A percentile compares a stretch with the other conserved stretches of the same genome.
phyloP scores from a whole-genome alignment of 2,888 invertebrate species.

The Litoditis marina region DNA sequence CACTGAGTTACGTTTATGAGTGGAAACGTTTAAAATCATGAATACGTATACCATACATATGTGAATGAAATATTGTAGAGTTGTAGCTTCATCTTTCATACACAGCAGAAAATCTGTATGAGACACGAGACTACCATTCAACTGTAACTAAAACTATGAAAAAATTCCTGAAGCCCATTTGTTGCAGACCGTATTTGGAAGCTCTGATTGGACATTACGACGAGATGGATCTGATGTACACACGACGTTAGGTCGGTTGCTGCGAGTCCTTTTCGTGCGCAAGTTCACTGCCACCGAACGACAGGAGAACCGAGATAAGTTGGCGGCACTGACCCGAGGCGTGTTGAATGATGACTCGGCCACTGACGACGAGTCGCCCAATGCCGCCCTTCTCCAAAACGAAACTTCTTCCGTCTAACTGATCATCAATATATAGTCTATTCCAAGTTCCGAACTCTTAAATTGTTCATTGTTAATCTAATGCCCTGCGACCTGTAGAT shows the following conservation, averaged over 20 bases:
- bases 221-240: conserved; percentile 27
- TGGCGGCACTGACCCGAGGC: conserved; percentile 33
- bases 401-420: no score
- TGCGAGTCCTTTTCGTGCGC: conserved; percentile 50
- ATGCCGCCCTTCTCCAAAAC: not conserved
- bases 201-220: conserved; percentile 36
- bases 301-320: conserved; percentile 36
- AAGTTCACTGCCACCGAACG: conserved; percentile 49
- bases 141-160: not conserved
- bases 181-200: conserved; percentile 42
- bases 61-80: no score
- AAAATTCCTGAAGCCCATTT: not conserved
- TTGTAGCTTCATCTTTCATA: no score
- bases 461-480: no score
- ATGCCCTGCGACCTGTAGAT: no score
- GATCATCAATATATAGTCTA: no score
- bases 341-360: conserved; percentile 31
- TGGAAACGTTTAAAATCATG: no score
- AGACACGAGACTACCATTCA: no score
- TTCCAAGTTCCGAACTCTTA: no score
- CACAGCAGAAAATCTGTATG: no score
- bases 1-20: no score
- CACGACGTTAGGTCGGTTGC: conserved; percentile 27
- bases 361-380: conserved; percentile 18
- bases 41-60: no score